Percentiles rank a stretch among this genome's conserved stretches.
Evolutionary conservation across 2,797 vertebrate genomes (phyloP).

Genomic region (Chaunax sp.): DNA sequence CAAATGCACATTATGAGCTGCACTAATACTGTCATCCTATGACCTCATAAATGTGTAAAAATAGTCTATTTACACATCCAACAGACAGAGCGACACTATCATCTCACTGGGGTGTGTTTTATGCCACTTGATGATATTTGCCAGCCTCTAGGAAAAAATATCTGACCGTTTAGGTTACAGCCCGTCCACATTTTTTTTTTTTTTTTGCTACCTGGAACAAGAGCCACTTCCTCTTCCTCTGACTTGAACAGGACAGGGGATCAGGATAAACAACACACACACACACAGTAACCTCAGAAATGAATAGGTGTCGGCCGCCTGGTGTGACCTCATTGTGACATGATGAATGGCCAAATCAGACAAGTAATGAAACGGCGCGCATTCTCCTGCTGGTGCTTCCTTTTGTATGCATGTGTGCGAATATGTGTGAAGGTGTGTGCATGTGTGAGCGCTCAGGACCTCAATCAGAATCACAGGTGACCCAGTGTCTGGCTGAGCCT

Average conservation of each 20-base stretch:
- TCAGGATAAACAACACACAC: constrained; percentile 9
- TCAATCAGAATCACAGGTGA: constrained; percentile 73
- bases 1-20: too few relatives aligned
- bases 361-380: constrained; percentile 66
- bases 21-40: too few relatives aligned
- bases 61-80: too few relatives aligned
- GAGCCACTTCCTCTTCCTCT: constrained; percentile 3
- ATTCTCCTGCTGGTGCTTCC: constrained; percentile 55
- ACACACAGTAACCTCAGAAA: constrained; percentile 13
- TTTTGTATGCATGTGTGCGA: constrained; percentile 11
- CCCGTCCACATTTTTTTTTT: too few relatives aligned
- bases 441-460: constrained; percentile 36
- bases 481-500: constrained; percentile 47
- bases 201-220: neutral
- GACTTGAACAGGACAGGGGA: constrained; percentile 2
- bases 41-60: too few relatives aligned
- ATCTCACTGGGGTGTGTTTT: too few relatives aligned
- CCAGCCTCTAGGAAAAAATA: too few relatives aligned
- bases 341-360: constrained; percentile 78
- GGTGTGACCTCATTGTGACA: constrained; percentile 66
- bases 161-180: neutral
- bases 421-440: constrained; percentile 20
- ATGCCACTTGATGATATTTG: too few relatives aligned
- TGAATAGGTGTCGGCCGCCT: constrained; percentile 54
- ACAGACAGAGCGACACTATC: too few relatives aligned